A percentile compares a stretch with the other conserved stretches of the same genome.
Conservation (phyloP, 2,888 invertebrate species). For the Actias luna region DNA sequence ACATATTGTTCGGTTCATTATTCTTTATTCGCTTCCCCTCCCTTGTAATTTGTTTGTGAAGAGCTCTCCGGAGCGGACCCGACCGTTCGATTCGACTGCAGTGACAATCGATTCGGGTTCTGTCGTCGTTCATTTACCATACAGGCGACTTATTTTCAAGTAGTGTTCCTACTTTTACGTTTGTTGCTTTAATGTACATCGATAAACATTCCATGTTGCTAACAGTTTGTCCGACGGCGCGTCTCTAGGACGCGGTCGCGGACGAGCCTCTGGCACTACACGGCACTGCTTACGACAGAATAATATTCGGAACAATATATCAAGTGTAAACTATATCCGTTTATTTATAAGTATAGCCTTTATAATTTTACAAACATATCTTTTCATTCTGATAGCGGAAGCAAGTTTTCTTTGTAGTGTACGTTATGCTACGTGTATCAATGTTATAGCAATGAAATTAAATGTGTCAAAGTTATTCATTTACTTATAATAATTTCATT, state of each 20-base stretch:
- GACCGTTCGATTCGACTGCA: not conserved
- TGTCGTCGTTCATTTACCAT: not conserved
- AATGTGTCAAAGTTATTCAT: conserved; percentile 63
- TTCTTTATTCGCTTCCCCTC: conserved; percentile 40
- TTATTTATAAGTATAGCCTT: conserved; percentile 76
- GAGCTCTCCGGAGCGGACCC: conserved; percentile 19
- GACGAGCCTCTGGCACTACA: conserved; percentile 35
- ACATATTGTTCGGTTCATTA: conserved; percentile 74
- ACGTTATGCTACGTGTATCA: conserved; percentile 69
- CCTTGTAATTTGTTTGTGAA: conserved; percentile 21
- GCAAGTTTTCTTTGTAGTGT: conserved; percentile 82
- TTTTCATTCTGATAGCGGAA: conserved; percentile 73
- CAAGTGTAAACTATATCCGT: conserved; percentile 62
- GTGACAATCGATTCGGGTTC: not conserved
- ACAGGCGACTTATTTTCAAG: conserved; percentile 8
- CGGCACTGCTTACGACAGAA: conserved; percentile 45
- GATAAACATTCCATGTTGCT: conserved; percentile 76
- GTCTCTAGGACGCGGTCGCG: conserved; percentile 28
- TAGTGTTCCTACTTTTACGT: conserved; percentile 24
- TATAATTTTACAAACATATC: conserved; percentile 73
- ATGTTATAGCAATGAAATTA: conserved; percentile 78
- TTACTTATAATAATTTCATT: conserved; percentile 78
- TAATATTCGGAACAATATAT: conserved; percentile 74
- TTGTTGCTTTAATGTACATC: conserved; percentile 45
- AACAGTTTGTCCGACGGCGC: conserved; percentile 42